phyloP scores from a whole-genome alignment of 1,140 invertebrate species.

The Dreissena polymorpha region DNA sequence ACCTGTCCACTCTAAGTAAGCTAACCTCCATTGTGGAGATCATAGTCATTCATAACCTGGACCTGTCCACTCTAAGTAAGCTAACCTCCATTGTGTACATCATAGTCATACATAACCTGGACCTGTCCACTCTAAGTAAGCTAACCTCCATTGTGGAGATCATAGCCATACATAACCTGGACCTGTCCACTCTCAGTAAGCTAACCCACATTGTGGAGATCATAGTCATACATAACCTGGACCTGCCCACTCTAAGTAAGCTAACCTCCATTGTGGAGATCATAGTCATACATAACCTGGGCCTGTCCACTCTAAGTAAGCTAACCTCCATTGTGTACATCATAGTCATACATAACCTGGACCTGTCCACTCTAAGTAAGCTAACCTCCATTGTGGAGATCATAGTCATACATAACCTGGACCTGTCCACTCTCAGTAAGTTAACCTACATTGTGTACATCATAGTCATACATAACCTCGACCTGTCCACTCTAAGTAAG shows the following conservation, averaged over 20 bases:
- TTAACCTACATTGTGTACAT: no score
- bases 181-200: constrained; percentile 89
- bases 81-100: no score
- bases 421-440: constrained; percentile 89
- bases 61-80: constrained; percentile 89
- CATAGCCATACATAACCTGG: constrained; percentile 93
- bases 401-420: constrained; percentile 93
- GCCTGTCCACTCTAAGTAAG: constrained; percentile 89
- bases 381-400: no score
- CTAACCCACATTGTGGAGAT: no score
- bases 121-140: constrained; percentile 89
- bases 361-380: constrained; percentile 89
- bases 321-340: no score
- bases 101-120: constrained; percentile 93
- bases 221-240: constrained; percentile 93
- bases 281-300: constrained; percentile 93
- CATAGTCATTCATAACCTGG: constrained; percentile 93
- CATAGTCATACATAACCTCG: constrained; percentile 93
- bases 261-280: no score
- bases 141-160: no score
- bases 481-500: constrained; percentile 89
- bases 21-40: no score
- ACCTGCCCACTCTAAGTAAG: constrained; percentile 89
- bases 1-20: constrained; percentile 85
- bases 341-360: constrained; percentile 93